Evolutionary conservation across 2,113 vertebrate species (phyloP), one percentile per base, ranked within the genome.

Genomic region (Etia nguti): DNA sequence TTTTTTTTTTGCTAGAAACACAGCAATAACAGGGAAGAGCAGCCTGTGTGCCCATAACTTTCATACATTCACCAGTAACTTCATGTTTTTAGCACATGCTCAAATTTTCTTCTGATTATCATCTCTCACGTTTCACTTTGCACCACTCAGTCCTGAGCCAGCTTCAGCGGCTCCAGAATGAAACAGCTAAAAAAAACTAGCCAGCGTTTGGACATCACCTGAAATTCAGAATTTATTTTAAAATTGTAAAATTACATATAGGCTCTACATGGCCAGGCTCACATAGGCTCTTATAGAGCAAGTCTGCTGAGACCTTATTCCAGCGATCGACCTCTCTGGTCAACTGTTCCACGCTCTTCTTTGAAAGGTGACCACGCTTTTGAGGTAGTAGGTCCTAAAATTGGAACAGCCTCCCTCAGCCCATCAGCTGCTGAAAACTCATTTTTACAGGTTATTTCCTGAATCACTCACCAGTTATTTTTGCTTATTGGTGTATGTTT

Each of bases 1-100:
- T n/a, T n/a, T n/a, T n/a, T 34, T 34, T 34, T 34, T 34, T 34
- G 31, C 60, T 38, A 0, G 60, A 65, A 65, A 65, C 0, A 0
- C 70, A 75, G 0, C 43, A 31, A 50, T 31, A 9, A 6, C 10
- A 56, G 54, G 11, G 22, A 56, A 22, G 11, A 56, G 24, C 12
- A 56, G 22, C 13, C 54, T 24, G 54, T 22, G 10, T 13, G 55
- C 55, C 3, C 54, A 12, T 55, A 29, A 75, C 68, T 41, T 41
- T 38, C 62, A 26, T 18, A 10, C 9, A 29, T 26, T 26, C 38
- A 15, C 41, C 41, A 43, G 15, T 73, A 3, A 48, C 15, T 7
- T 48, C 36, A 22, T 0, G 1, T 70, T 70, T 70, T 70, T 70
- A 3, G 3, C 36, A 0, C 43, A 46, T 13, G 6, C 11, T 46